These are phyloP conservation scores for Odontophorus gujanensis DNA, from an alignment of 2,113 vertebrate genomes.

Conservation along the genomic window DNA sequence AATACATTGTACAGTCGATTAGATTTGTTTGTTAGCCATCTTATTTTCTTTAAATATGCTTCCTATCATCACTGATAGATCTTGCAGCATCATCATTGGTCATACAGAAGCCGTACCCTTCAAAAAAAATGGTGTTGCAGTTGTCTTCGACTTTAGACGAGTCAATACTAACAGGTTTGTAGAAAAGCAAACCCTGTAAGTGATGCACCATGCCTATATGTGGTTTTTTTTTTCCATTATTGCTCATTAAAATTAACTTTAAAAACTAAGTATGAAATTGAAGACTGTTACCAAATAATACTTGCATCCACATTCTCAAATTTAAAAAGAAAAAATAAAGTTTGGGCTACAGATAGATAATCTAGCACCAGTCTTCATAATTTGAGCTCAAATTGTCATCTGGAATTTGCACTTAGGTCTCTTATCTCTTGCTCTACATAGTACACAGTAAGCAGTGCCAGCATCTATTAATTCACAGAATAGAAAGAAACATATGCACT, in stretches of 20 bases:
- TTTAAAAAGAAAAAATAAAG: neutral
- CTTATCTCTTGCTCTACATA: neutral
- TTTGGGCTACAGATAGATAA: neutral
- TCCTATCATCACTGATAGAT: neutral
- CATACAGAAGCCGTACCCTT: neutral
- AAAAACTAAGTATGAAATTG: neutral
- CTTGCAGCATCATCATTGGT: neutral
- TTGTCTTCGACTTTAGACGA: neutral
- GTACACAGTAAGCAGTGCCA: neutral
- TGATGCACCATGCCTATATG: neutral
- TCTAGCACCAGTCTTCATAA: neutral
- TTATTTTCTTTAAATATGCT: neutral
- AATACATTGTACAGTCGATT: neutral
- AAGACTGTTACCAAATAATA: neutral
- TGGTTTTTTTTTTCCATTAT: neutral
- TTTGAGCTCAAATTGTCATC: neutral
- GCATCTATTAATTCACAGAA: neutral
- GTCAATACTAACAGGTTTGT: neutral
- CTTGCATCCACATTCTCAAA: neutral
- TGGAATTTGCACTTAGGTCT: neutral
- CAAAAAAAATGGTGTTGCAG: neutral
- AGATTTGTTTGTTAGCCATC: neutral
- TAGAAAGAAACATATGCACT: neutral
- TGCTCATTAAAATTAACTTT: neutral
- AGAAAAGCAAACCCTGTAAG: neutral